Evolutionary conservation across 2,888 invertebrate genomes (phyloP).

Genomic region (Thalpophila matura): DNA sequence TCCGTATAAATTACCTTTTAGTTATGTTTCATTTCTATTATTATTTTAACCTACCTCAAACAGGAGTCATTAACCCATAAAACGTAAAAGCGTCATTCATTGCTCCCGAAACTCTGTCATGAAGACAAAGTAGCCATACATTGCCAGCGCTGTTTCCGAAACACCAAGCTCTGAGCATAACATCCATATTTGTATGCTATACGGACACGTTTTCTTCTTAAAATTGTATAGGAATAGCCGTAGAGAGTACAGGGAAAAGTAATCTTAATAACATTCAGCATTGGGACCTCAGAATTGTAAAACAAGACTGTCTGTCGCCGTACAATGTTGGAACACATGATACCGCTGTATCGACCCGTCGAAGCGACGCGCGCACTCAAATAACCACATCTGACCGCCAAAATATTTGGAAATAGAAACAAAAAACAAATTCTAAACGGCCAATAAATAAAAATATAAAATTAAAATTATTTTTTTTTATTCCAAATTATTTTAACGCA

Average conservation of each 20-base stretch:
- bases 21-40: neutral
- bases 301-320: slow-evolving; percentile 89
- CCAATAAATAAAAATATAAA: slow-evolving; percentile 7
- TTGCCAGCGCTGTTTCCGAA: slow-evolving; percentile 51
- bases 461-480: neutral
- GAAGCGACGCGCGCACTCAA: slow-evolving; percentile 86
- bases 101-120: slow-evolving; percentile 52
- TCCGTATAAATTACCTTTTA: neutral
- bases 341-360: slow-evolving; percentile 87
- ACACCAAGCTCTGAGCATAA: slow-evolving; percentile 49
- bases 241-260: slow-evolving; percentile 69
- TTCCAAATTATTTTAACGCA: neutral
- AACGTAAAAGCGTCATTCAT: slow-evolving; percentile 51
- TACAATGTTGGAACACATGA: slow-evolving; percentile 79
- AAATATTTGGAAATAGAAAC: slow-evolving; percentile 62
- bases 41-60: slow-evolving; percentile 47
- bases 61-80: slow-evolving; percentile 57
- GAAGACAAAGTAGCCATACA: slow-evolving; percentile 47
- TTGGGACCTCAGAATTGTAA: slow-evolving; percentile 79
- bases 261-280: slow-evolving; percentile 71
- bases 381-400: slow-evolving; percentile 69
- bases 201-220: slow-evolving; percentile 47
- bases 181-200: slow-evolving; percentile 65
- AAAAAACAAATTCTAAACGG: slow-evolving; percentile 32
- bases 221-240: slow-evolving; percentile 62